These are phyloP conservation scores for Coenobita brevimanus DNA, from an alignment of 1,140 invertebrate species.

Conservation along the genomic window DNA sequence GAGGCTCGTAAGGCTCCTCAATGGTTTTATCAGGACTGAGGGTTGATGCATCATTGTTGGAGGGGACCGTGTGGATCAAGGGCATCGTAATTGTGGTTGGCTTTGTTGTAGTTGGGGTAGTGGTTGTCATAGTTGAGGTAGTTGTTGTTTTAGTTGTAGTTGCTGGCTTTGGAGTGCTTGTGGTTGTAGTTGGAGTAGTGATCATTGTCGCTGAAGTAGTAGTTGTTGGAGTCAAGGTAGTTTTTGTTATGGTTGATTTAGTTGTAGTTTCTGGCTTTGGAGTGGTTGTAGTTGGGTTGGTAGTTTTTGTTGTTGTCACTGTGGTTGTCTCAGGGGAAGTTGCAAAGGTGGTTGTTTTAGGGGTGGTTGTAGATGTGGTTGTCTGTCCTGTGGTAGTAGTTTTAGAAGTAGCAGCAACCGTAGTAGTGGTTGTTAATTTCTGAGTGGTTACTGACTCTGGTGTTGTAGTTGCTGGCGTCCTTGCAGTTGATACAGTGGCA, in stretches of 20 bases:
- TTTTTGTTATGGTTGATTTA: background rate
- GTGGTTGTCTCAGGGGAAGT: background rate
- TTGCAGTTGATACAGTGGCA: background rate
- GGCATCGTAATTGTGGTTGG: background rate
- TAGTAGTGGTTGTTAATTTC: background rate
- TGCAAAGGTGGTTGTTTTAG: background rate
- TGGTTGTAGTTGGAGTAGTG: background rate
- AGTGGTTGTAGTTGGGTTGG: background rate
- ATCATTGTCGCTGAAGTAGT: background rate
- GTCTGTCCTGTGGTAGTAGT: background rate
- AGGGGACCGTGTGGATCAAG: background rate
- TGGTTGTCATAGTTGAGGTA: background rate
- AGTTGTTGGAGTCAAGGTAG: background rate
- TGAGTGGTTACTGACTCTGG: background rate
- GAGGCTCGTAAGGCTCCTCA: conserved; percentile 35
- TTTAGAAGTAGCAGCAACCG: background rate
- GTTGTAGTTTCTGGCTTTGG: background rate
- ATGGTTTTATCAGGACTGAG: conserved; percentile 6
- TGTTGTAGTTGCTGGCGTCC: background rate
- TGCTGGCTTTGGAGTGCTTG: background rate
- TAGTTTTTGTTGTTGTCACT: background rate
- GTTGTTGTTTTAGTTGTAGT: background rate
- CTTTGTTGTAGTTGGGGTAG: background rate
- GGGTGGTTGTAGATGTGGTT: background rate
- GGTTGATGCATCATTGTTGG: too few species aligned